Evolutionary conservation across 2,888 invertebrate species (phyloP), one percentile per base, ranked within the genome.

Genomic region (Hanleya hanleyi): DNA sequence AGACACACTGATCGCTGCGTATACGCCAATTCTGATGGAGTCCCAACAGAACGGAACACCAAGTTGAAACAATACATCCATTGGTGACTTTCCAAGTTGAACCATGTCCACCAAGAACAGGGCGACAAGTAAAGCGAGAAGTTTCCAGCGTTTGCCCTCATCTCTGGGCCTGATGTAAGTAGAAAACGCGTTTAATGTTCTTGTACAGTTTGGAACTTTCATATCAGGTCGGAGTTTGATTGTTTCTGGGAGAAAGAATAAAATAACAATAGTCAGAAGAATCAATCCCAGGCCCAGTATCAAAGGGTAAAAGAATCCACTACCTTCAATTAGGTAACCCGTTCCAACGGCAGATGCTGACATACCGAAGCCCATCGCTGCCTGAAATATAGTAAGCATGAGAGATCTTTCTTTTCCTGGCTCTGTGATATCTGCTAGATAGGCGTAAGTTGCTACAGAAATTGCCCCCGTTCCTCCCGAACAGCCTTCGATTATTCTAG

Each of bases 11-110:
- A 76, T 32, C 0, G 79, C 76, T 1, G 50, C 64, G 61, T 72
- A 82, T 35, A 73, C 72, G 0, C 81, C 81, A 0, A 83, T 47
- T 38, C 73, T 76, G 15, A 76, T 67, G 0, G 83, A 69, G 18
- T 69, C 67, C 77, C 81, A 82, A 66, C 83, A 83, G 62, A 83
- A 83, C 26, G 82, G 81, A 0, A 73, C 32, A 7, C 70, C 77
- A 29, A 81, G 62, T 35, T 78, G 73, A 50, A 77, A 81, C 1
- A 82, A 49, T 0, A 78, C 70, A 37, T 79, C 78, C 1, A 80
- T 77, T 1, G 57, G 70, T 1, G 36, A 26, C 26, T 78, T 57
- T 3, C 77, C 80, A 15, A 81, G 67, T 12, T 71, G 51, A 6
- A 71, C 49, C 33, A 79, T 70, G 57, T 74, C 67, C 0, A 70